Percentiles rank a stretch among this genome's conserved stretches.
Evolutionary conservation across 2,797 vertebrate species (phyloP).

Genomic region (Tapera naevia): DNA sequence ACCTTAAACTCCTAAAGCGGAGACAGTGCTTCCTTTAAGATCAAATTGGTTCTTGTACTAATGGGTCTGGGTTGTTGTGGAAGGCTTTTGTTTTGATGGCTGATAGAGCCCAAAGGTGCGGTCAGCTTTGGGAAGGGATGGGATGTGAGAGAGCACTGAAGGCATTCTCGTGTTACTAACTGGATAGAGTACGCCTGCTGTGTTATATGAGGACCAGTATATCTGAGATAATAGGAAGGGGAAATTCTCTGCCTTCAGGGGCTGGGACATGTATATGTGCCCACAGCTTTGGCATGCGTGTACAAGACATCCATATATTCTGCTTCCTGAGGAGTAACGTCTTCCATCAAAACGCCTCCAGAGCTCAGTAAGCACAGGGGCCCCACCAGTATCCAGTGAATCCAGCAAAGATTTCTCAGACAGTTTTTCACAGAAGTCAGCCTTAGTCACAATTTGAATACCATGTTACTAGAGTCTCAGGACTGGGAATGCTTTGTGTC

Average conservation of each 20-base stretch:
- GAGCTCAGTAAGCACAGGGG: background rate
- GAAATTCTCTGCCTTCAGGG: background rate
- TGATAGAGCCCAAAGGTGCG: background rate
- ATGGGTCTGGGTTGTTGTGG: background rate
- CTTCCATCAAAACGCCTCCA: background rate
- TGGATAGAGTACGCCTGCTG: background rate
- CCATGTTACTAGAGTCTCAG: background rate
- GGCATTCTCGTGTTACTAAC: background rate
- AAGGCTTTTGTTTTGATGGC: background rate
- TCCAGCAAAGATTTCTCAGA: background rate
- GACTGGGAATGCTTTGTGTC: background rate
- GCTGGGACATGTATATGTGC: fast-evolving
- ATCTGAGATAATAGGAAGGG: background rate
- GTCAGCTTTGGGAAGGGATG: background rate
- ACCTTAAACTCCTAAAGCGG: background rate
- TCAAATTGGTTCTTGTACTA: background rate
- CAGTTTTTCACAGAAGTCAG: background rate
- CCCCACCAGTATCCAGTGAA: background rate
- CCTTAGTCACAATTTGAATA: background rate
- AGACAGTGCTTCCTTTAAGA: background rate
- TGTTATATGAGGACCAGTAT: background rate
- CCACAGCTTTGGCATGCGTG: background rate
- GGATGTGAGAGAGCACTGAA: background rate
- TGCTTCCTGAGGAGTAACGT: fast-evolving
- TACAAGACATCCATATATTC: fast-evolving